Evolutionary conservation across 2,113 vertebrate genomes (phyloP).

Genomic region (Craseonycteris thonglongyai): DNA sequence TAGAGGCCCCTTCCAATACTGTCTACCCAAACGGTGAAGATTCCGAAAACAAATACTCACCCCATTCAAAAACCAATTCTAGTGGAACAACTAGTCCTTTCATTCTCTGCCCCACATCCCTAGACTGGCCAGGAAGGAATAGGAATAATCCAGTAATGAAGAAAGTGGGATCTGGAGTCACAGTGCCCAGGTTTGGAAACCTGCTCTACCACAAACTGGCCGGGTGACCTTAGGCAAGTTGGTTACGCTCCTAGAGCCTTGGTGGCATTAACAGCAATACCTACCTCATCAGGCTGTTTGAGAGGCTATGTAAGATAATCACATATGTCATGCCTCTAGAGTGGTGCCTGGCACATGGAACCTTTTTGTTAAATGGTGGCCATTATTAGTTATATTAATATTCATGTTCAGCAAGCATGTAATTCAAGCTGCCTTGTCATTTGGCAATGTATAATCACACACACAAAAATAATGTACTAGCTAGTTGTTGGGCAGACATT

Average conservation of each 20-base stretch:
- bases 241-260: background rate
- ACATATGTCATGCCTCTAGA: background rate
- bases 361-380: background rate
- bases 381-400: background rate
- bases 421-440: background rate
- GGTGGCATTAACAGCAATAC: background rate
- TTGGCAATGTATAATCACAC: background rate
- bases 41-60: conserved; percentile 4
- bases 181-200: background rate
- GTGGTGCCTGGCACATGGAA: background rate
- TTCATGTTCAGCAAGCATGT: background rate
- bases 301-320: background rate
- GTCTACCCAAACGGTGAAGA: background rate
- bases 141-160: background rate
- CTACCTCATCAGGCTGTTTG: background rate
- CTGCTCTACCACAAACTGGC: background rate
- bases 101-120: background rate
- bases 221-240: background rate
- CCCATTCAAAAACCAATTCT: background rate
- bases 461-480: background rate
- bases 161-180: background rate
- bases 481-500: background rate
- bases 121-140: background rate
- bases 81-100: conserved; percentile 4
- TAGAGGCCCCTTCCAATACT: background rate